Evolutionary conservation across 2,888 invertebrate genomes (phyloP).

Genomic region (Chironomus riparius): DNA sequence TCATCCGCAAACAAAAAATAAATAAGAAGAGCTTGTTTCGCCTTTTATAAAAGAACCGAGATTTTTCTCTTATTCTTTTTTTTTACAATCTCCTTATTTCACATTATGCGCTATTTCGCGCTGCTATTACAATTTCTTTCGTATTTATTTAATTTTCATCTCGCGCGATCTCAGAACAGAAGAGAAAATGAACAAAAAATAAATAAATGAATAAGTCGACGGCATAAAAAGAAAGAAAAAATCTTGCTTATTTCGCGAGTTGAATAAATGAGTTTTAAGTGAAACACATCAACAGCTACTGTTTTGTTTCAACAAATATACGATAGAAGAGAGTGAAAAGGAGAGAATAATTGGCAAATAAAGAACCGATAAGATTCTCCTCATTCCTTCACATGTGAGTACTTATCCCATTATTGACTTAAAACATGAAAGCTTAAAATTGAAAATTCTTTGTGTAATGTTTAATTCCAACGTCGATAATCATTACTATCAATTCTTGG

Average conservation of each 20-base stretch:
- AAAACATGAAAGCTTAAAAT: no score
- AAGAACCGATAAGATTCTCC: no score
- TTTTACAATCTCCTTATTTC: not conserved
- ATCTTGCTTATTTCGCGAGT: not conserved
- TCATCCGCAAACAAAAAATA: not conserved
- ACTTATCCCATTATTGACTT: no score
- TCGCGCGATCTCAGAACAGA: not conserved
- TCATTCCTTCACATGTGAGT: no score
- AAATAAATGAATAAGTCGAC: not conserved
- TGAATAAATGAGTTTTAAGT: constrained; percentile 16
- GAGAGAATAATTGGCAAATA: no score
- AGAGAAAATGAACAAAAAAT: no score
- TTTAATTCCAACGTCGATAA: no score
- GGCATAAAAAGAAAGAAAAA: not conserved
- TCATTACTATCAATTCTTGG: no score
- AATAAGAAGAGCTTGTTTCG: constrained; percentile 5
- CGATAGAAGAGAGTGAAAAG: no score
- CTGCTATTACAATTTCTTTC: not conserved
- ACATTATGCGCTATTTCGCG: not conserved
- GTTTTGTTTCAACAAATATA: not conserved
- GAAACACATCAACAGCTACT: constrained; percentile 17
- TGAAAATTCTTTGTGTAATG: no score
- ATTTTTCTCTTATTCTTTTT: not conserved
- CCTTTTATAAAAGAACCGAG: not conserved
- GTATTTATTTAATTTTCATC: constrained; percentile 11